Evolutionary conservation across 64 coral and sea anemone species (phyloP), one percentile per base, ranked within the genome.

Genomic region (Porites australiensis): DNA sequence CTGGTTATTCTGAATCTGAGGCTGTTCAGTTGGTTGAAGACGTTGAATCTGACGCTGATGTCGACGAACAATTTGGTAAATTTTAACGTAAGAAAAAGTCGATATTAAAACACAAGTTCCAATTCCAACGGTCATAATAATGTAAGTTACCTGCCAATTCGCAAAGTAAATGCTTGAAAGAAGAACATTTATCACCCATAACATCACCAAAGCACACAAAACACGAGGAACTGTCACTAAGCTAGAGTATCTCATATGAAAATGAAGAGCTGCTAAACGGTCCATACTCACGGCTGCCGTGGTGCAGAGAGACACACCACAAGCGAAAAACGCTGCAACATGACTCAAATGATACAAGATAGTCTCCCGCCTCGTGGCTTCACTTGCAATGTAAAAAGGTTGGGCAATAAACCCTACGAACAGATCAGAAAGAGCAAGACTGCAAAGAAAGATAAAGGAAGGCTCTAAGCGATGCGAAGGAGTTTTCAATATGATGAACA

Each of bases 351-450:
- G 13, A 19, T 64, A 64, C 13, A 64, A 64, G 18, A 16, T 16
- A 64, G 4, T 64, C 18, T 13, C 4, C 18, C 4, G 5, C 13
- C 62, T 19, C 13, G 64, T 68, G 22, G 58, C 13, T 90, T 79
- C 81, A 0, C 76, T 54, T 5, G 88, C 88, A 54, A 90, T 46
- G 21, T 90, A 90, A 13, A 90, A 60, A 12, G 88, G 88, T 8
- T 90, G 77, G 13, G 77, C 77, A 12, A 90, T 68, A 7, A 82
- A 44, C 5, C 88, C 88, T 57, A 90, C 88, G 5, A 77, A 77
- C 2, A 90, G 75, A 5, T 90, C 88, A 12, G 88, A 59, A n/a
- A 90, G 4, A 16, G 88, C 64, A 13, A 90, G 77, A 27, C 63
- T 82, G 15, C 55, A 69, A 22, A 90, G 77, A 7, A 90, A 27